These are phyloP conservation scores for Rapana venosa DNA, from an alignment of 2,888 invertebrate species.

Conservation along the genomic window DNA sequence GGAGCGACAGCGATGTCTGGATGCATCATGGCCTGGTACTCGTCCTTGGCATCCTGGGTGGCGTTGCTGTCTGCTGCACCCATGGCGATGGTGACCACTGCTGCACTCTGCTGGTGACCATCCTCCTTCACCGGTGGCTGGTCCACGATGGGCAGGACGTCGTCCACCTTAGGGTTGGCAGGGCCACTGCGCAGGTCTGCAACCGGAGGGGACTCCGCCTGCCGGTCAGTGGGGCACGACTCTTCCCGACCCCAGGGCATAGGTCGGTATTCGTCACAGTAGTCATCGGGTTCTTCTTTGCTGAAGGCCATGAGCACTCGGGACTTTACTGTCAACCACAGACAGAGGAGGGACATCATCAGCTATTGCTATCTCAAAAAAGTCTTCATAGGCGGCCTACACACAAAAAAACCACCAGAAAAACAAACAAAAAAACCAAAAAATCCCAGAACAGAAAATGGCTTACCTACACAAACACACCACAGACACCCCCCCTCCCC, in stretches of 20 bases:
- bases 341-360: not conserved
- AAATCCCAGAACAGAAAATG: not conserved
- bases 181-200: not conserved
- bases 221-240: conserved; percentile 44
- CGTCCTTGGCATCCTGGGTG: not conserved
- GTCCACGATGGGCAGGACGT: conserved; percentile 17
- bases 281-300: conserved; percentile 65
- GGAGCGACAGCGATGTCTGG: conserved; percentile 57
- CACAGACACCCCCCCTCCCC: not conserved
- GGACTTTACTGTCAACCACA: conserved; percentile 67
- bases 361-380: no score
- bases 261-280: conserved; percentile 50
- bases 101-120: not conserved
- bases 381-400: not conserved
- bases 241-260: conserved; percentile 51
- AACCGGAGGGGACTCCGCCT: not conserved
- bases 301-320: conserved; percentile 70
- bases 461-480: not conserved
- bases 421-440: not conserved
- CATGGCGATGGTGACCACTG: conserved; percentile 42
- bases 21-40: conserved; percentile 59
- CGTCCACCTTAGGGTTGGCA: conserved; percentile 12
- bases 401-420: not conserved
- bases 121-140: not conserved
- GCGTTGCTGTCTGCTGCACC: conserved; percentile 42